A percentile compares a stretch with the other conserved stretches of the same genome.
phyloP scores from a whole-genome alignment of 2,113 vertebrate genomes.

The Trochalopteron elliotii region DNA sequence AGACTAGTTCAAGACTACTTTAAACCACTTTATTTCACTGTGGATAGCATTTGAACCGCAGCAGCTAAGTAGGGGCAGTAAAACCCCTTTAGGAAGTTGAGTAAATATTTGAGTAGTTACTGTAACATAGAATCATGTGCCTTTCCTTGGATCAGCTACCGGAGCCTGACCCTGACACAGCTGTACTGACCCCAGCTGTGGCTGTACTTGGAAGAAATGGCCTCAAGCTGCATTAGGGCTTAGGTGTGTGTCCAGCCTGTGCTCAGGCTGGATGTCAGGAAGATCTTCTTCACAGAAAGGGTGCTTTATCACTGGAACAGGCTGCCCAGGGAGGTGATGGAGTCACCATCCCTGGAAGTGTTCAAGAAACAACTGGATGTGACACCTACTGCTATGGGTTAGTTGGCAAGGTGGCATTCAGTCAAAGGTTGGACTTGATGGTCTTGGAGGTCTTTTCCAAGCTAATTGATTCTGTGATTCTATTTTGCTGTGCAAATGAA shows the following conservation, averaged over 20 bases:
- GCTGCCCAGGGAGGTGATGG: background rate
- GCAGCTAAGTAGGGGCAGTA: background rate
- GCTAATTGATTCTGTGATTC: background rate
- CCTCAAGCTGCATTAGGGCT: background rate
- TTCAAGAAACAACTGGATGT: background rate
- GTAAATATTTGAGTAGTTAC: conserved; percentile 33
- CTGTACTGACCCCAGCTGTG: background rate
- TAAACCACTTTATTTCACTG: background rate
- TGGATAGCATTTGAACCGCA: background rate
- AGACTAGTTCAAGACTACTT: background rate
- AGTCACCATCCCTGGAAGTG: background rate
- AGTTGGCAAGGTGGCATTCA: background rate
- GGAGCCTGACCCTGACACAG: background rate
- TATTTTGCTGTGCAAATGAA: background rate
- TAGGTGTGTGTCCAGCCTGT: background rate
- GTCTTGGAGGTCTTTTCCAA: background rate
- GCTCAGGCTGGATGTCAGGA: rapidly evolving
- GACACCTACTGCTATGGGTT: background rate
- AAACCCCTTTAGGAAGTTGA: background rate
- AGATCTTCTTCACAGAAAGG: background rate
- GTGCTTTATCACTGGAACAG: background rate
- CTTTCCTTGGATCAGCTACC: background rate
- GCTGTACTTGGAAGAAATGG: background rate
- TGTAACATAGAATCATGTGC: background rate
- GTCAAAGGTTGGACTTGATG: background rate